Percentiles rank a stretch among this genome's conserved stretches.
Evolutionary conservation across 2,797 vertebrate genomes (phyloP).

Genomic region (Iguana delicatissima): DNA sequence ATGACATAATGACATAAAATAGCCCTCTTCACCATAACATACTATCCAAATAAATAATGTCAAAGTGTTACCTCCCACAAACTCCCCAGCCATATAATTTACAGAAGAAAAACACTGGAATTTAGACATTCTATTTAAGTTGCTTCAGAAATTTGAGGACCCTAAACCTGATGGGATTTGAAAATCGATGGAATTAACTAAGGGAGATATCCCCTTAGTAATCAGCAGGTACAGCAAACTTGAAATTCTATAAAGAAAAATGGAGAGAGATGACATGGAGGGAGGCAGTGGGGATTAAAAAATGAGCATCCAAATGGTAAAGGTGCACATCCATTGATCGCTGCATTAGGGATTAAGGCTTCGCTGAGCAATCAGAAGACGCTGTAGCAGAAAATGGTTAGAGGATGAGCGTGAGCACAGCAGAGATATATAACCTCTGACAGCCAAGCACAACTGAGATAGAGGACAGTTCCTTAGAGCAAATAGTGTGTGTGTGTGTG

Average conservation of each 20-base stretch:
- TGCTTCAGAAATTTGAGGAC: conserved; percentile 80
- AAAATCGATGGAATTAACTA: conserved; percentile 84
- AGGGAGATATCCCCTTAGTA: conserved; percentile 81
- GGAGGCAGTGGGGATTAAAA: conserved; percentile 80
- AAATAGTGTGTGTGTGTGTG: conserved; percentile 36
- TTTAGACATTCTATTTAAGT: conserved; percentile 83
- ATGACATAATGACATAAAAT: conserved; percentile 34
- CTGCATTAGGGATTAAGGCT: conserved; percentile 77
- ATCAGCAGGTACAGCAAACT: conserved; percentile 83
- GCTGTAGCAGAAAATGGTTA: conserved; percentile 76
- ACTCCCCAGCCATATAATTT: conserved; percentile 78
- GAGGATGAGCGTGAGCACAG: conserved; percentile 69
- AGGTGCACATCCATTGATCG: conserved; percentile 78
- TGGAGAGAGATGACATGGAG: conserved; percentile 78
- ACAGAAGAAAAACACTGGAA: conserved; percentile 78
- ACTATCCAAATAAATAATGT: conserved; percentile 71
- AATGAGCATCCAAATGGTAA: conserved; percentile 78
- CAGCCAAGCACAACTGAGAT: conserved; percentile 64
- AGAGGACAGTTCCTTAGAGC: conserved; percentile 61
- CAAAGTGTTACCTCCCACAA: conserved; percentile 59
- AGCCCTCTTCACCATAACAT: conserved; percentile 42
- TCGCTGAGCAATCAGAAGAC: conserved; percentile 75
- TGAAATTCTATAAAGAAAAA: conserved; percentile 83
- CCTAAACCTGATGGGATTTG: conserved; percentile 78
- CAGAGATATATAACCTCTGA: conserved; percentile 71